Evolutionary conservation across 2,113 vertebrate genomes (phyloP), one percentile per base, ranked within the genome.

Genomic region (Cochlearius cochlearius): DNA sequence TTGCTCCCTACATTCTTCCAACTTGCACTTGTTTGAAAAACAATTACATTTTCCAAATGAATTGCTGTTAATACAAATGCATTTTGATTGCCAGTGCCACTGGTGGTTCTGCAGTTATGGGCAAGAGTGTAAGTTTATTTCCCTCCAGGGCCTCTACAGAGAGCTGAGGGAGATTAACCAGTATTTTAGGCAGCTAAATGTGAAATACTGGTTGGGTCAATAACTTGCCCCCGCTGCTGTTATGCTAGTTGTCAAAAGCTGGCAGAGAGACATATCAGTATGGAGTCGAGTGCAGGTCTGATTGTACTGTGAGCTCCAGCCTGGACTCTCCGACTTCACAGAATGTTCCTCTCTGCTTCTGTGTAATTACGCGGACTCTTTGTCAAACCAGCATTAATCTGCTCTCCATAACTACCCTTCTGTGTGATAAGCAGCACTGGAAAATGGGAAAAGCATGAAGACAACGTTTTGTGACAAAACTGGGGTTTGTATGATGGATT

Each of bases 181-280:
- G 56, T 43, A 79, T 75, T 92, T 95, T 73, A 86, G 93, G 94
- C 92, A 96, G 90, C 95, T 88, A 88, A 94, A 62, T 93, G 77
- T 95, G 90, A 95, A 94, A 88, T 81, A 64, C 22, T 30, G 49
- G 76, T 73, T 73, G 93, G 85, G 90, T 91, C 96, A 94, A 53
- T 90, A 93, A 82, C 58, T 68, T 86, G 87, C 23, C 39, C 91
- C 29, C 6, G 2, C 73, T 85, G 87, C 84, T 74, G 49, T 64
- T 87, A 17, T 20, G 52, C 49, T 32, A 34, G 55, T 50, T 92
- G 80, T 56, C 64, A 59, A 77, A 77, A 89, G 89, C 86, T 67
- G 86, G 76, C 73, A 72, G 62, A 73, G 69, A 87, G 81, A 90
- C 64, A 21, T 14, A 71, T 36, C 77, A 53, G 53, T 39, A 60